Conservation (phyloP, 2,113 vertebrate genomes). For the Hydrolagus affinis region DNA sequence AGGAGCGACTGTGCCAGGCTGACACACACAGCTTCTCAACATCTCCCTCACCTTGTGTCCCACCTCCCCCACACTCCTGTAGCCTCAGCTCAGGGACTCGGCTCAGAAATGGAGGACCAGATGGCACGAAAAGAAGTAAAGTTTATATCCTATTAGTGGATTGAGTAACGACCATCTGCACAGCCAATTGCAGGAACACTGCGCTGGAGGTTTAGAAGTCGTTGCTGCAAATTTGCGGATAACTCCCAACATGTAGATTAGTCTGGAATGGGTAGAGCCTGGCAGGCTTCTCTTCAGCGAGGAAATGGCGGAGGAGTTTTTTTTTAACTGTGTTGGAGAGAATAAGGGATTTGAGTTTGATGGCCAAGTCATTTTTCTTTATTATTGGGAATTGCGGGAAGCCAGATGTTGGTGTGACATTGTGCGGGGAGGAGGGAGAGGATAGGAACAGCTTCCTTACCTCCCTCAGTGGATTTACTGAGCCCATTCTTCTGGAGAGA, state of each 20-base stretch:
- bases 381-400: not conserved
- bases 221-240: not conserved
- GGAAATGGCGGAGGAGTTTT: not conserved
- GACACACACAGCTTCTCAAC: too few species aligned
- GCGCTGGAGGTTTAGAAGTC: not conserved
- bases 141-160: slow-evolving; percentile 14
- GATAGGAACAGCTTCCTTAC: not conserved
- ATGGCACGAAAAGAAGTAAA: not conserved
- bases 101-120: slow-evolving; percentile 1
- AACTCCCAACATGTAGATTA: not conserved
- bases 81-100: not conserved
- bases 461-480: not conserved
- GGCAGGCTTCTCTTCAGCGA: too few species aligned
- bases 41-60: too few species aligned
- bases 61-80: too few species aligned
- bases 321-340: not conserved
- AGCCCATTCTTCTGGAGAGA: not conserved
- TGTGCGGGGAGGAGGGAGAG: not conserved
- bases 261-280: not conserved
- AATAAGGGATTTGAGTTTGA: not conserved
- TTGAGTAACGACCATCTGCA: not conserved
- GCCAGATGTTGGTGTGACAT: not conserved
- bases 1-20: too few species aligned
- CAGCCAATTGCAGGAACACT: slow-evolving; percentile 8
- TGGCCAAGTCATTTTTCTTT: not conserved